Base-by-base conservation (phyloP, 2,797 vertebrate species). In the Distichodus sexfasciatus region DNA sequence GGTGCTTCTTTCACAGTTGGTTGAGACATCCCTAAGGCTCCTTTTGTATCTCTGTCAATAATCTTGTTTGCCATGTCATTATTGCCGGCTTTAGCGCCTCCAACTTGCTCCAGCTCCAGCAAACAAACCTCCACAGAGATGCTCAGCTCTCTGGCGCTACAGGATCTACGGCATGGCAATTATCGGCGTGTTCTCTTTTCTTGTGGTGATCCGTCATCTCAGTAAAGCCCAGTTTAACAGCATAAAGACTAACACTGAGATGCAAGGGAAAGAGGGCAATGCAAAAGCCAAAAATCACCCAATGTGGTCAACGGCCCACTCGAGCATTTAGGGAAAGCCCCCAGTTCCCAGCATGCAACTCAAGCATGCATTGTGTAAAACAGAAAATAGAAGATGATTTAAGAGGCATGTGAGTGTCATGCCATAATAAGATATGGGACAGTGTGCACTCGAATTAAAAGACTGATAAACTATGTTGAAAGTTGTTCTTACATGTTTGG, bases 31-130 rank as follows among this genome's bases (percentile, higher is more conserved):
- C 74, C 84, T 91, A 93, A 95, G 90, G 84, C 90, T 82, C 75
- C 89, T 75, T 93, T 93, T 94, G 90, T 93, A 89, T 84, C 85
- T 74, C 76, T 88, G 85, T 89, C 91, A 91, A 87, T 92, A 93
- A 92, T 91, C 79, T 60, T 88, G 88, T 93, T 93, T 92, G 88
- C 84, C 81, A 91, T 88, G 83, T 87, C 88, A 88, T 91, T 89
- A 89, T 81, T 35, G 78, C 55, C 70, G 77, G 87, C 89, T 92
- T 90, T 84, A 84, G 85, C 75, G 72, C 73, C 83, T 85, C 79
- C 86, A 85, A 87, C 87, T 93, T 88, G 28, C 51, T 62, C 57
- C 64, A 79, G 74, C 80, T 81, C 82, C 81, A 62, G 85, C 91
- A 90, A 90, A 88, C 87, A 85, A 82, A 84, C 87, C 84, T 79